Conservation (phyloP, 2,888 invertebrate species). For the Ophioninae sp. region DNA sequence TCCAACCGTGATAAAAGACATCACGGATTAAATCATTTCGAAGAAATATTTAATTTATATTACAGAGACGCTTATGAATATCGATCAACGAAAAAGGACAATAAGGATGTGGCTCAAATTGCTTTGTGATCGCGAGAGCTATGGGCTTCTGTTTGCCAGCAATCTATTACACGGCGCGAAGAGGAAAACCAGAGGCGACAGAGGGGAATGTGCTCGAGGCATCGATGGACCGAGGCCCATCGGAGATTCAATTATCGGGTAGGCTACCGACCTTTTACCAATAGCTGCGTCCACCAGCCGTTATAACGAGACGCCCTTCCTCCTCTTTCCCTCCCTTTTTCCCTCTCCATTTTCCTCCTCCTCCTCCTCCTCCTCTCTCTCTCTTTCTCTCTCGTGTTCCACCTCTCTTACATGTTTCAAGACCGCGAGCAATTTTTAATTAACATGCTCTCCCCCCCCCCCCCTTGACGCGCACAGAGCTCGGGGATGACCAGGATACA, state of each 20-base stretch:
- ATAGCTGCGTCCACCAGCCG: constrained; percentile 48
- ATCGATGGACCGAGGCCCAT: constrained; percentile 64
- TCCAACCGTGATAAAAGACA: constrained; percentile 56
- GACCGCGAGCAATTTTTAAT: constrained; percentile 76
- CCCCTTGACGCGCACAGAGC: constrained; percentile 54
- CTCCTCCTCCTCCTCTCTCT: background rate
- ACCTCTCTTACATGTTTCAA: constrained; percentile 63
- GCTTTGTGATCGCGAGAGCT: background rate
- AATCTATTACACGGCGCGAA: constrained; percentile 10
- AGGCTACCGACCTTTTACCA: constrained; percentile 64
- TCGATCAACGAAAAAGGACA: background rate
- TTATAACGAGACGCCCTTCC: constrained; percentile 26
- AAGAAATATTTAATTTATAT: background rate
- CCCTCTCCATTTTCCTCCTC: background rate
- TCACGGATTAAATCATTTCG: background rate
- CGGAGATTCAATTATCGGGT: constrained; percentile 73
- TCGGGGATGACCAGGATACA: constrained; percentile 11
- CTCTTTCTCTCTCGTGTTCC: background rate
- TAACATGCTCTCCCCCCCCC: constrained; percentile 67
- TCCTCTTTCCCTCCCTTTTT: background rate
- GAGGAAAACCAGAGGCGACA: background rate
- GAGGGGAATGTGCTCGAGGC: constrained; percentile 43
- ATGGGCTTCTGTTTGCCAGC: background rate
- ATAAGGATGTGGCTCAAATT: background rate
- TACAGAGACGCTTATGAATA: background rate